Base-by-base conservation (phyloP, 1,140 invertebrate species). In the Cydia strobilella region DNA sequence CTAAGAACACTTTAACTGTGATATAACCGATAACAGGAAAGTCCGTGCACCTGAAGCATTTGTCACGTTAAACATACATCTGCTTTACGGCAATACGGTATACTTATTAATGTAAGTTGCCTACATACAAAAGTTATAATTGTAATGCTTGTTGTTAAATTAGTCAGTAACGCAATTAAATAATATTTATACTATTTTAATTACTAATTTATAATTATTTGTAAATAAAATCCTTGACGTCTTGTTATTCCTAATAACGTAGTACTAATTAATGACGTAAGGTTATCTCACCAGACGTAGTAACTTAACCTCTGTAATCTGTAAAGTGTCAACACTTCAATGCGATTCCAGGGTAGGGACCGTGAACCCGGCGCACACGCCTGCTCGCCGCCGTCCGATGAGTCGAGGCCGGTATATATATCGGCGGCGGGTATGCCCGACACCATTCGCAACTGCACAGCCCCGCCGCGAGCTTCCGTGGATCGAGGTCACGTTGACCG, bases 381-480 rank as follows among this genome's bases (percentile, higher is more conserved):
- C 82, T 86, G 83, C 87, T 85, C 89, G 83, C 79, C 82, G 82
- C 81, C 81, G 83, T 84, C 87, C 84, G 89, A 90, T 90, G 86
- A 88, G 82, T 83, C 90, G 90, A 92, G 90, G 90, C 88, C 90
- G 86, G 84, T 92, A 92, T 92, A 90, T 90, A 92, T 91, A 80
- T 83, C 80, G 79, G 78, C 80, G 82, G 77, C 75, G 79, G 80
- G 84, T 86, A 77, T 86, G 87, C 83, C 88, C 87, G 89, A 84
- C 88, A 91, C 82, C 89, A 91, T 90, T 92, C 85, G 87, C 85
- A 84, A 87, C 86, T 87, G 86, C 84, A 80, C 82, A 74, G 81
- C 85, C 86, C 84, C 81, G 86, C 83, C 77, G 85, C 76, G 81
- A 90, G 86, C 85, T 90, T 92, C 90, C 89, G 86, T 83, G 84